Evolutionary conservation across 2,113 vertebrate species (phyloP).

Genomic region (Platycercus adscitus): DNA sequence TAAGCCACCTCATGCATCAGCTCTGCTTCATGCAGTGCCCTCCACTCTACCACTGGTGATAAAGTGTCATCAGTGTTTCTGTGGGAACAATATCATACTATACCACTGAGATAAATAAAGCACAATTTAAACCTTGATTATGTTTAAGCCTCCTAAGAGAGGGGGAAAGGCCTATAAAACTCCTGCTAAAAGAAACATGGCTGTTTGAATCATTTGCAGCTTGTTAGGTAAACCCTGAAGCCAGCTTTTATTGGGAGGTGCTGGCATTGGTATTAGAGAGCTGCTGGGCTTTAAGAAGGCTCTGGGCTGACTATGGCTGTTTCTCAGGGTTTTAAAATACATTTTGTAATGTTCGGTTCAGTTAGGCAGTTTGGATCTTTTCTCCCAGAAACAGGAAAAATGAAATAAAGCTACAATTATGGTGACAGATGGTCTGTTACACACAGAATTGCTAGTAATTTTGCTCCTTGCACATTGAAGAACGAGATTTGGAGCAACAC

Average conservation of each 20-base stretch:
- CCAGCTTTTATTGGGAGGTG: not conserved
- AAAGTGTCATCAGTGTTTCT: not conserved
- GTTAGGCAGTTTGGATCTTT: not conserved
- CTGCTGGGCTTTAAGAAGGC: not conserved
- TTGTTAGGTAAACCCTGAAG: conserved; percentile 16
- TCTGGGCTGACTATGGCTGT: not conserved
- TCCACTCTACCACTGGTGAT: not conserved
- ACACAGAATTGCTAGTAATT: not conserved
- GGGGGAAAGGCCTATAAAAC: not conserved
- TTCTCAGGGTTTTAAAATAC: not conserved
- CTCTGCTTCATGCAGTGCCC: not conserved
- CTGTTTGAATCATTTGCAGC: conserved; percentile 2
- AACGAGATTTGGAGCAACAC: not conserved
- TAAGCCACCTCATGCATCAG: not conserved
- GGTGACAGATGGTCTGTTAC: not conserved
- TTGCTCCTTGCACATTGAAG: not conserved
- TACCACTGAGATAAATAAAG: conserved; percentile 44
- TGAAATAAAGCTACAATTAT: not conserved
- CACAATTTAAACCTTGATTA: not conserved
- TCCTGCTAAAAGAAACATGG: not conserved
- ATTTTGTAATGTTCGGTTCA: not conserved
- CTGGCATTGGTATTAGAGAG: not conserved
- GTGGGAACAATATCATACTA: not conserved
- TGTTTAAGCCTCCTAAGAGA: conserved; percentile 36
- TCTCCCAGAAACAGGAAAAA: not conserved